Conservation (phyloP, 1,140 invertebrate species). For the Lutraria rhynchaena region DNA sequence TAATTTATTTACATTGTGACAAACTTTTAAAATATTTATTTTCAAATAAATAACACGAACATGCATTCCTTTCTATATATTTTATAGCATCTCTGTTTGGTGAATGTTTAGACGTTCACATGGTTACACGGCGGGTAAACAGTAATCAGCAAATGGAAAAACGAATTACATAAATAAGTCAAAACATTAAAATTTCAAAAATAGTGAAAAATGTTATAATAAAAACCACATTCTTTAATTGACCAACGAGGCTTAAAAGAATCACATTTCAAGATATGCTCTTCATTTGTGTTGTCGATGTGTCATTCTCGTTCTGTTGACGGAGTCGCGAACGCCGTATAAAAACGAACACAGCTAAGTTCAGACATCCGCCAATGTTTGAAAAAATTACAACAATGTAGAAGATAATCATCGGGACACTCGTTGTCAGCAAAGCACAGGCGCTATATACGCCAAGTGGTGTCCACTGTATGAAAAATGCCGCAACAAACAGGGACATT, state of each 20-base stretch:
- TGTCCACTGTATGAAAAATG: slow-evolving; percentile 64
- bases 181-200: too few species aligned
- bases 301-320: not conserved
- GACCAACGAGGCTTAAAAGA: not conserved
- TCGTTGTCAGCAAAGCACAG: slow-evolving; percentile 37
- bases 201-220: too few species aligned
- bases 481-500: slow-evolving; percentile 62
- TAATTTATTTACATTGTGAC: too few species aligned
- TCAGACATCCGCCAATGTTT: slow-evolving; percentile 59
- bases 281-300: not conserved
- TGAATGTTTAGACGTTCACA: too few species aligned
- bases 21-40: too few species aligned
- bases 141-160: too few species aligned
- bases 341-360: slow-evolving; percentile 60
- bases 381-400: slow-evolving; percentile 62
- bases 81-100: too few species aligned
- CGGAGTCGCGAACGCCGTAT: slow-evolving; percentile 35
- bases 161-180: too few species aligned
- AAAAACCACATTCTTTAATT: not conserved
- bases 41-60: too few species aligned
- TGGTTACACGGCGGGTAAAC: too few species aligned
- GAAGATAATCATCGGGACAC: slow-evolving; percentile 55
- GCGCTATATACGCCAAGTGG: slow-evolving; percentile 57
- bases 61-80: too few species aligned
- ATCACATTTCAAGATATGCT: not conserved